Conservation (phyloP, 1,140 invertebrate genomes). For the Drosophila oshimai region DNA sequence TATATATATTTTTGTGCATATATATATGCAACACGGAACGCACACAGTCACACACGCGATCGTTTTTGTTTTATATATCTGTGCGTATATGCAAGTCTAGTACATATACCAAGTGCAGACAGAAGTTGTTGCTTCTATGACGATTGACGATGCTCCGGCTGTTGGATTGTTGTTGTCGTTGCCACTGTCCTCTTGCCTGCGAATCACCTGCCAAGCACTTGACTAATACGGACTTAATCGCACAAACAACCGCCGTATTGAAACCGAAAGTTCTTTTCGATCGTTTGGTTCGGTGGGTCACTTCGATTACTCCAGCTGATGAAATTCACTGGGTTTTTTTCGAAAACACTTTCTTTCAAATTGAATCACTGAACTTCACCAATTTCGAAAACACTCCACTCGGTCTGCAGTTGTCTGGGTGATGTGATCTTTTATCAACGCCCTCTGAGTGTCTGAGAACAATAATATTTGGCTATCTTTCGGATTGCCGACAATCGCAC, state of each 20-base stretch:
- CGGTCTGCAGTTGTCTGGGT: conserved; percentile 5
- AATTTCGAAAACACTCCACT: conserved; percentile 42
- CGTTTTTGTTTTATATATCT: conserved; percentile 54
- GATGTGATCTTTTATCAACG: conserved; percentile 34
- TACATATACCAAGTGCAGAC: conserved; percentile 50
- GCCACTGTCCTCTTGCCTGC: no score
- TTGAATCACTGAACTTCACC: conserved; percentile 34
- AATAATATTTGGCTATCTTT: conserved; percentile 37
- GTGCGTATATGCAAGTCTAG: not conserved
- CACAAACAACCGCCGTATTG: conserved; percentile 21
- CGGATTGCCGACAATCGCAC: conserved; percentile 58
- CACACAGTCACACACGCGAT: conserved; percentile 48
- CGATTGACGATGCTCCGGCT: conserved; percentile 3
- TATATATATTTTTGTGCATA: conserved; percentile 11
- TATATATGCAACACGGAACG: conserved; percentile 28
- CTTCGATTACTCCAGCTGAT: conserved; percentile 25
- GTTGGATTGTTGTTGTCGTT: conserved; percentile 16
- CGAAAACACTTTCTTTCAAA: not conserved
- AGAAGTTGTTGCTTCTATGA: conserved; percentile 50
- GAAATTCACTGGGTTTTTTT: conserved; percentile 7
- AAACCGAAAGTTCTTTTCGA: conserved; percentile 62
- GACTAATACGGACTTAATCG: conserved; percentile 33
- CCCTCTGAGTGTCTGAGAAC: conserved; percentile 42
- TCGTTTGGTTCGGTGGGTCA: conserved; percentile 18
- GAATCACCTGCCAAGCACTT: not conserved